These are phyloP conservation scores for Acyrthosiphon pisum DNA, from an alignment of 1,140 invertebrate species.

Conservation along the genomic window DNA sequence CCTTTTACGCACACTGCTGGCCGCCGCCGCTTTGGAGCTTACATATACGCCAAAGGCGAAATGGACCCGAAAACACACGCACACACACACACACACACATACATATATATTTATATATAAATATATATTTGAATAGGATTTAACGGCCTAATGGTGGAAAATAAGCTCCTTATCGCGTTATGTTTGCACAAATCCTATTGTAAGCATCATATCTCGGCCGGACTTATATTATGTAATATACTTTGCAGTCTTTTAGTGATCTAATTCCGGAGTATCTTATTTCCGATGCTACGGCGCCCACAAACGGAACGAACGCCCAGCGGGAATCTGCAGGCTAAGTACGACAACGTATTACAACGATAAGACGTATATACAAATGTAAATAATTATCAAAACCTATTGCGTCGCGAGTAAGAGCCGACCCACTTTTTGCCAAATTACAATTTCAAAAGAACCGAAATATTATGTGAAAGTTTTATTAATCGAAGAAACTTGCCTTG, in stretches of 20 bases:
- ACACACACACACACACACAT: too few relatives aligned
- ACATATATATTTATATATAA: background rate
- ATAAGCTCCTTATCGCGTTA: slow-evolving; percentile 52
- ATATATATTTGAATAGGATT: slow-evolving; percentile 31
- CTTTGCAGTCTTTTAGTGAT: background rate
- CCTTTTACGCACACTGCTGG: background rate
- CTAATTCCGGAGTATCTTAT: background rate
- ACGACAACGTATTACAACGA: background rate
- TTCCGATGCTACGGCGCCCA: background rate
- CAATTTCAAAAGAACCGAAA: background rate
- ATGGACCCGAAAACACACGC: background rate
- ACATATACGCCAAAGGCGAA: background rate
- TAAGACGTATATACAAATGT: too few relatives aligned
- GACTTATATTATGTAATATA: background rate
- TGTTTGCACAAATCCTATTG: slow-evolving; percentile 38
- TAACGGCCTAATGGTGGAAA: slow-evolving; percentile 21
- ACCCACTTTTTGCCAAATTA: background rate
- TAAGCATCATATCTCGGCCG: slow-evolving; percentile 28
- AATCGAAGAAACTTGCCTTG: background rate
- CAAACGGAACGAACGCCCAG: background rate
- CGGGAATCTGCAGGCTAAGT: background rate
- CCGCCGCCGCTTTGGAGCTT: background rate
- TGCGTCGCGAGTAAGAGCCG: background rate
- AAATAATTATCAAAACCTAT: background rate
- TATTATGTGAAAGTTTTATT: background rate